Conservation (phyloP, 2,113 vertebrate species). For the Eubucco bourcierii region DNA sequence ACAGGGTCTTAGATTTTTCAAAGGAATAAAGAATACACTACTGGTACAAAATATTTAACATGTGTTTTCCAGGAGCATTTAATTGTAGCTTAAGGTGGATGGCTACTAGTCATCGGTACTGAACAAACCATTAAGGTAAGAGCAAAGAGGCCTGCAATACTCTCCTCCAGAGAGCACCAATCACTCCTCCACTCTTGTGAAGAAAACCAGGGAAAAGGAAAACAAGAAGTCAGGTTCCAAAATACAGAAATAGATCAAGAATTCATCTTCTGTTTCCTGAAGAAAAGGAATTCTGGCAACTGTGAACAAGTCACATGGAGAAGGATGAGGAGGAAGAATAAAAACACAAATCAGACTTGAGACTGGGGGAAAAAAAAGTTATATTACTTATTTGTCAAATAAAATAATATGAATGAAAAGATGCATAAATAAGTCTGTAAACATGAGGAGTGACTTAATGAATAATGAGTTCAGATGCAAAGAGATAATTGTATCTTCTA, state of each 20-base stretch:
- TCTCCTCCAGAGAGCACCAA: not conserved
- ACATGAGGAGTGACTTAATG: not conserved
- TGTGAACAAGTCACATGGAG: not conserved
- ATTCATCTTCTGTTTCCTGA: not conserved
- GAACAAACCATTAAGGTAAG: not conserved
- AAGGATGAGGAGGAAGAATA: not conserved
- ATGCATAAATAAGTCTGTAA: not conserved
- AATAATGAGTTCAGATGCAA: not conserved
- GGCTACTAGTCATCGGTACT: not conserved
- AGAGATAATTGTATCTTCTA: not conserved
- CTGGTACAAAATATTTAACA: not conserved
- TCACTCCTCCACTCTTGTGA: not conserved
- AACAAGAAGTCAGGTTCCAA: not conserved
- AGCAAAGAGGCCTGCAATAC: not conserved
- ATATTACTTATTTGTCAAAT: not conserved
- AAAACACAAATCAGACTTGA: not conserved
- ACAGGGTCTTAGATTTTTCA: not conserved
- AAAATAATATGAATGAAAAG: not conserved
- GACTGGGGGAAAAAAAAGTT: not conserved
- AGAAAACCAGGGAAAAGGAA: not conserved
- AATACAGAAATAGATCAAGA: not conserved
- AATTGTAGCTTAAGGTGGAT: not conserved
- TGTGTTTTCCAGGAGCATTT: not conserved
- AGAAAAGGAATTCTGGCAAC: not conserved
- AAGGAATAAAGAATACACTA: not conserved